Conservation (phyloP, 1,140 invertebrate species). For the Drosophila repleta region DNA sequence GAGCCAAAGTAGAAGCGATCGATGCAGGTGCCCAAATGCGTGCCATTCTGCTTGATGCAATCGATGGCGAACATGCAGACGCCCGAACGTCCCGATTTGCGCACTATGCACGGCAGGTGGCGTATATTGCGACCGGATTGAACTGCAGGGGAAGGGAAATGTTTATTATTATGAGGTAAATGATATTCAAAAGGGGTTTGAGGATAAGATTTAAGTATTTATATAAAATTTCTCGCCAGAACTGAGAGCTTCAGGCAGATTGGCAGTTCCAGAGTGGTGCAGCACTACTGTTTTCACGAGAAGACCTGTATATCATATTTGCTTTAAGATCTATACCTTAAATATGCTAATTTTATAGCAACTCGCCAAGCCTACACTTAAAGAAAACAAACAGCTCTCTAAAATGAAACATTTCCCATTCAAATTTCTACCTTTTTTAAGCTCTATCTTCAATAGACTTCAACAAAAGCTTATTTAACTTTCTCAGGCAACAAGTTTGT, state of each 20-base stretch:
- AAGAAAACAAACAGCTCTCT: background rate
- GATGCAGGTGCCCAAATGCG: slow-evolving; percentile 95
- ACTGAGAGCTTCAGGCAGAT: too few species aligned
- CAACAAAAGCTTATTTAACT: too few species aligned
- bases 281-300: too few species aligned
- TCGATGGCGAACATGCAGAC: slow-evolving; percentile 97
- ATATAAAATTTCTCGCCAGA: too few species aligned
- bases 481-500: too few species aligned
- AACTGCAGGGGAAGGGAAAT: slow-evolving; percentile 85
- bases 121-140: slow-evolving; percentile 92
- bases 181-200: background rate
- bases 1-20: slow-evolving; percentile 96
- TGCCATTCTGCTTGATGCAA: slow-evolving; percentile 95
- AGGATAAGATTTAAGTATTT: background rate
- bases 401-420: too few species aligned
- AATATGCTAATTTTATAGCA: too few species aligned
- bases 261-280: too few species aligned
- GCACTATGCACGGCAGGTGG: slow-evolving; percentile 93
- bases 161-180: background rate
- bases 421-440: too few species aligned
- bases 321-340: too few species aligned
- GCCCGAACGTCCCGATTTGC: slow-evolving; percentile 90
- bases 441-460: too few species aligned
- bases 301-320: too few species aligned
- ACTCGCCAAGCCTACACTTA: background rate